These are phyloP conservation scores for Eunapius fragilis DNA, from an alignment of 37 sponge, comb jelly and placozoan species.

Conservation along the genomic window DNA sequence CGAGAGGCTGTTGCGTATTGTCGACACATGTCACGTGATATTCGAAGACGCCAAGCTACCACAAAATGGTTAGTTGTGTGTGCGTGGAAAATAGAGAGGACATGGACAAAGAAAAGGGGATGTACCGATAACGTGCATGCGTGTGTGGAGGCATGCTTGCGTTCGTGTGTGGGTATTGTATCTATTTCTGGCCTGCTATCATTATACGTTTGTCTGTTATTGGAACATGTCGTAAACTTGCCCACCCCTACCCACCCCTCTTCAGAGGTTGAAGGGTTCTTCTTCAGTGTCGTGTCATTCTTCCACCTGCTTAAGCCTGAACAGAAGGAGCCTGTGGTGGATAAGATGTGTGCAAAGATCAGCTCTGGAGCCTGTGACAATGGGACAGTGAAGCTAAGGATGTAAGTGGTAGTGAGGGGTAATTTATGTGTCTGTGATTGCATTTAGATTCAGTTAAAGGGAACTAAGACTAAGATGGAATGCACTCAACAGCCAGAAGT, in stretches of 20 bases:
- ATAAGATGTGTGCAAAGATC: slow-evolving; percentile 27
- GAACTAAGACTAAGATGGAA: too few species aligned
- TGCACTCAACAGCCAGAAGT: too few species aligned
- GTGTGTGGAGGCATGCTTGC: too few species aligned
- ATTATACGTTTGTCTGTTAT: neutral
- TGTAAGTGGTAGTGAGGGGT: slow-evolving; percentile 36
- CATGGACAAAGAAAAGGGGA: too few species aligned
- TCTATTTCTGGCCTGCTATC: neutral
- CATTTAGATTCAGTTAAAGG: too few species aligned
- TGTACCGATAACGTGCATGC: too few species aligned
- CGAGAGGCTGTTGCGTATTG: slow-evolving; percentile 28
- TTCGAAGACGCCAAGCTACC: slow-evolving; percentile 42
- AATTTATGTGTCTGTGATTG: neutral
- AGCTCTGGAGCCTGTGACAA: slow-evolving; percentile 26
- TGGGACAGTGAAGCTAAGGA: slow-evolving; percentile 16
- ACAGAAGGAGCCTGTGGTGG: slow-evolving; percentile 1
- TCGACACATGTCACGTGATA: slow-evolving; percentile 30
- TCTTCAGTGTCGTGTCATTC: slow-evolving; percentile 64
- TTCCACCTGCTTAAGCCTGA: slow-evolving; percentile 51
- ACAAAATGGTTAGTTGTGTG: slow-evolving; percentile 33
- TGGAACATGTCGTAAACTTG: neutral
- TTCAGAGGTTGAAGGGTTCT: slow-evolving; percentile 65
- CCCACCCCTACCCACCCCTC: neutral
- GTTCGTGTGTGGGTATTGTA: too few species aligned
- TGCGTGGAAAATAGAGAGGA: neutral